phyloP scores from a whole-genome alignment of 2,797 vertebrate species.

The Peromyscus melanophrys region DNA sequence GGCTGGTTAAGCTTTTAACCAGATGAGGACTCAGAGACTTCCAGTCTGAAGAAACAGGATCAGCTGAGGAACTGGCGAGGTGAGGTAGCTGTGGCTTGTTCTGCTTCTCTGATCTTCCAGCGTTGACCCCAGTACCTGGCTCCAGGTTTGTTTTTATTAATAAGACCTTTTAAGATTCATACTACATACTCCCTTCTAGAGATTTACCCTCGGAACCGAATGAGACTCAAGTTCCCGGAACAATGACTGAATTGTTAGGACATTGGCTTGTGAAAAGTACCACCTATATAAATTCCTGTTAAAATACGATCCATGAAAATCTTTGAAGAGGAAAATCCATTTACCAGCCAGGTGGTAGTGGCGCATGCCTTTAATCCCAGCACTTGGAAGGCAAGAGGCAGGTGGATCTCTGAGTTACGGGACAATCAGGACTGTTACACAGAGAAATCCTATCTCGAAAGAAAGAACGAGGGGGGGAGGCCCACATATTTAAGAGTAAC shows the following conservation, averaged over 20 bases:
- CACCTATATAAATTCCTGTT: neutral
- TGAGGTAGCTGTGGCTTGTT: too few species aligned
- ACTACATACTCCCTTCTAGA: neutral
- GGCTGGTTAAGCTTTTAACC: too few species aligned
- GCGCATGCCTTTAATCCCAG: neutral
- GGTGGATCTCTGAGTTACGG: neutral
- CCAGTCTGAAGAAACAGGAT: too few species aligned
- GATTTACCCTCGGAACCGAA: neutral
- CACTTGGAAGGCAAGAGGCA: neutral
- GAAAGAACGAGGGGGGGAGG: rapidly evolving
- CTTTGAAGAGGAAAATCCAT: neutral
- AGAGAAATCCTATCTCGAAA: neutral
- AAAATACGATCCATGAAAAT: neutral
- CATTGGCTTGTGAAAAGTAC: neutral
- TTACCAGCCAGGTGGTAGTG: neutral
- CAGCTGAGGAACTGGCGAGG: too few species aligned
- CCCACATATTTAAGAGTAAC: neutral
- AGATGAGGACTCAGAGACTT: too few species aligned
- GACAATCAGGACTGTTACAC: neutral
- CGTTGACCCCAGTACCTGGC: too few species aligned
- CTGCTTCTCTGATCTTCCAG: too few species aligned
- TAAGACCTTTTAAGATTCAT: too few species aligned
- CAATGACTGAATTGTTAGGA: neutral
- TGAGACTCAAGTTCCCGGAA: neutral
- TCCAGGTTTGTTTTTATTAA: too few species aligned